A percentile compares a stretch with the other conserved stretches of the same genome.
These are phyloP conservation scores for Polyommatus iphigenia DNA, from an alignment of 2,888 invertebrate genomes.

Conservation along the genomic window DNA sequence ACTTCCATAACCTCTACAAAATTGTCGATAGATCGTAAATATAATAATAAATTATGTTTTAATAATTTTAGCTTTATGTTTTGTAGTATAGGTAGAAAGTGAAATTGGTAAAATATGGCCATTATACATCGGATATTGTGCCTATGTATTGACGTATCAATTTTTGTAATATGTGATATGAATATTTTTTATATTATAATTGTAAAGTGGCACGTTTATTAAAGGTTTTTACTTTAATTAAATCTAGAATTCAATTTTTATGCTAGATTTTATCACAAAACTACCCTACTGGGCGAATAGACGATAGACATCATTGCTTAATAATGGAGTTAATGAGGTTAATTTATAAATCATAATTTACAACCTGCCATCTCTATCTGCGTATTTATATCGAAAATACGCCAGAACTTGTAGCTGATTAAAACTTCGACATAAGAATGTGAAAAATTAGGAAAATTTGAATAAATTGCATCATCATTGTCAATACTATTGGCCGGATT, in stretches of 20 bases:
- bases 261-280: no score
- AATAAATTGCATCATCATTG: constrained; percentile 24
- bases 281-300: no score
- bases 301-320: no score
- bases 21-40: background rate
- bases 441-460: background rate
- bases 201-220: no score
- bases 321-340: no score
- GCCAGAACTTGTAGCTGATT: background rate
- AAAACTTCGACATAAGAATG: constrained; percentile 18
- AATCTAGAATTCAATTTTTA: no score
- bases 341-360: background rate
- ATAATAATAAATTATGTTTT: constrained; percentile 8
- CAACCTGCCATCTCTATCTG: background rate
- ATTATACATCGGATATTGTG: background rate
- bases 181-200: no score
- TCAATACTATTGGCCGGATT: constrained; percentile 16
- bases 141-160: background rate
- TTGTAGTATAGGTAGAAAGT: background rate
- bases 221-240: no score
- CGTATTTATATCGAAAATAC: background rate
- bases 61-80: background rate
- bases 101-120: background rate
- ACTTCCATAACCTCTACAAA: background rate
- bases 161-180: no score